Evolutionary conservation across 2,888 invertebrate species (phyloP), one percentile per base, ranked within the genome.

Genomic region (Tenthredo mesomela): DNA sequence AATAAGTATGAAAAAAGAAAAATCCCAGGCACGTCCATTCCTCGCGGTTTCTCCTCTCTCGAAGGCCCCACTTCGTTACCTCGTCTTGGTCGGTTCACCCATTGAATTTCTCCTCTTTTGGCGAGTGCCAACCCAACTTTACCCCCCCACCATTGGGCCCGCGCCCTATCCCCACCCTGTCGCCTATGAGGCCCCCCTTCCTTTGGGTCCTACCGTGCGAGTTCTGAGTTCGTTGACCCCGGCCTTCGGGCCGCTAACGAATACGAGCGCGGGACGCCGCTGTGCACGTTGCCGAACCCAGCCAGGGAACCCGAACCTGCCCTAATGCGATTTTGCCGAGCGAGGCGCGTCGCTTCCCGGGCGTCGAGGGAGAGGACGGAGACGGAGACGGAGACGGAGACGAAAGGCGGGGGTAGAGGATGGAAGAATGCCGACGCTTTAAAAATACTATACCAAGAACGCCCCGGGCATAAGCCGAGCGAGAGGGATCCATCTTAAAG

Each of bases 211-310:
- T 82, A 82, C 82, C 61, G 67, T 67, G 29, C 29, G 92, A 92
- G 93, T 91, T 92, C 93, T 92, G 92, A 92, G 93, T 93, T 92
- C 93, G 91, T 93, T 93, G 93, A 93, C 93, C 93, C 93, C 92
- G 93, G 93, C 93, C 93, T 93, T 93, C 93, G 92, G 92, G 92
- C 93, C 93, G 93, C 92, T 91, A 92, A 93, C 93, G 91, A 91
- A 89, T 91, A 91, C 92, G 91, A 92, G 91, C 90, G 92, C 90
- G 89, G 90, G 91, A 91, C 90, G 90, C 90, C 90, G 86, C 87
- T 40, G 85, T 87, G 84, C 89, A 90, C 91, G 92, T 92, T 92
- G 91, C 92, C 93, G 91, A 92, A 93, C 92, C 91, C 90, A 82
- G 82, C 21, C 80, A 54, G 43, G 82, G 91, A 90, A 90, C 89